Evolutionary conservation across 2,113 vertebrate species (phyloP), one percentile per base, ranked within the genome.

Genomic region (Ceratotherium simum): DNA sequence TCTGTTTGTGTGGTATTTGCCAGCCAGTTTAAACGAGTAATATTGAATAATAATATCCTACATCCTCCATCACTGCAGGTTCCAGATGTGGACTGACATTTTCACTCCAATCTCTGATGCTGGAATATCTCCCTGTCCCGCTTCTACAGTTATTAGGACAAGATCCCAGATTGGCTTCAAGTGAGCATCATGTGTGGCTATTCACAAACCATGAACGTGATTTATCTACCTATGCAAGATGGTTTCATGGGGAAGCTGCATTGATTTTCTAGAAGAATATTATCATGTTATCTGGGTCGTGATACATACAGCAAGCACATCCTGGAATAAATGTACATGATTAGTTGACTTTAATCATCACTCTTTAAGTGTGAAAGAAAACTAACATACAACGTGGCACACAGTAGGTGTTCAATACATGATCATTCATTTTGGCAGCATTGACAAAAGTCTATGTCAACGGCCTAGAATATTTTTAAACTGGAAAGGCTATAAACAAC

Each of bases 161-260:
- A 60, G 39, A 67, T 93, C 46, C 72, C 54, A 85, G 85, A 76
- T 33, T 93, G 65, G 13, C 42, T 93, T 96, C 79, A 84, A 89
- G 46, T 8, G 18, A 91, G 33, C 48, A 60, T 33, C 12, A 33
- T 25, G 60, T 29, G 16, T 33, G 95, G 42, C 42, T 81, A 2
- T 93, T 91, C 29, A 64, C 5, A 58, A 51, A 80, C 18, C 6
- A 20, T 31, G n/a, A 39, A 12, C 21, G 46, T 85, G 64, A 95
- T 75, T 95, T 91, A 91, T 60, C 42, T 58, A 67, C 39, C 25
- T 75, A 8, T 23, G 33, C 5, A 76, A 88, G 64, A 31, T 20
- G 18, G 54, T 91, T 79, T 64, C 65, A 70, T 70, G 36, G 67
- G 25, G 17, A 92, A 62, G 72, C 20, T 58, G 21, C 18, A 56